Evolutionary conservation across 2,797 vertebrate species (phyloP).

Genomic region (Coluber constrictor): DNA sequence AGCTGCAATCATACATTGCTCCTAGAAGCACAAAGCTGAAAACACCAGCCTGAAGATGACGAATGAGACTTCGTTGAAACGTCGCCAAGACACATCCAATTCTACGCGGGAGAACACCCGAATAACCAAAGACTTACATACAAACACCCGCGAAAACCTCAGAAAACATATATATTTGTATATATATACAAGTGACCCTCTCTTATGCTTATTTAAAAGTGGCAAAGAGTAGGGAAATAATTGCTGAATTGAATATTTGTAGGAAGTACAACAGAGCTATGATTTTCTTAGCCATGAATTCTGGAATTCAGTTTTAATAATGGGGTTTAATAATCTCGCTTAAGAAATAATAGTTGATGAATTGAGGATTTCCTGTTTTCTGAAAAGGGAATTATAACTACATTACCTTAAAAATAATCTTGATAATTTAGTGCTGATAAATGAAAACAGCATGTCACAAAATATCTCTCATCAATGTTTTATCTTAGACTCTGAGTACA

Average conservation of each 20-base stretch:
- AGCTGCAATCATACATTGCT: too few species aligned
- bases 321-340: neutral
- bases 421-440: neutral
- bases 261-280: neutral
- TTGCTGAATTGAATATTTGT: slow-evolving; percentile 1
- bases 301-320: neutral
- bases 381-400: neutral
- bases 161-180: too few species aligned
- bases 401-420: neutral
- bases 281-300: neutral
- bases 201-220: neutral
- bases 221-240: neutral
- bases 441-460: slow-evolving; percentile 19
- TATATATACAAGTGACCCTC: neutral
- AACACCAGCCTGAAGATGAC: too few species aligned
- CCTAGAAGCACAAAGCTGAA: too few species aligned
- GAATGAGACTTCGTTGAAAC: too few species aligned
- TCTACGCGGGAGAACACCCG: too few species aligned
- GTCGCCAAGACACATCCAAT: too few species aligned
- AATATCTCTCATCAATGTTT: neutral
- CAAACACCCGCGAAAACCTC: too few species aligned
- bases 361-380: neutral
- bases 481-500: slow-evolving; percentile 14
- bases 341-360: neutral
- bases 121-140: too few species aligned